Evolutionary conservation across 2,797 vertebrate genomes (phyloP), one percentile per base, ranked within the genome.

Genomic region (Falco biarmicus): DNA sequence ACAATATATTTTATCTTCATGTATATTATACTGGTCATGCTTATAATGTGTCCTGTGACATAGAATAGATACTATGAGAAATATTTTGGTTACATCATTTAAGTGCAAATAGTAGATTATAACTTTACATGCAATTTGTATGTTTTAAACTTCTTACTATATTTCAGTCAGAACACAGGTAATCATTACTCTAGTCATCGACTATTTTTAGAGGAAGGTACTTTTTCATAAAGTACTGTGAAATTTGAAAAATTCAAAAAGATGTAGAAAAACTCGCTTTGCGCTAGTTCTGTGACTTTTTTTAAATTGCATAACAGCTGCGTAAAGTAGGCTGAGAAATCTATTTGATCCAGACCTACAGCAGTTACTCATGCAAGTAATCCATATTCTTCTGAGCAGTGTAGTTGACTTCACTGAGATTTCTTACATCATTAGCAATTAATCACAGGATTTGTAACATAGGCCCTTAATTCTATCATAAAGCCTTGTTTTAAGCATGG

Each of bases 41-140:
- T 95, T 95, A 69, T 81, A 90, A 78, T 71, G 90, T 78, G 64
- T 93, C 95, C 64, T 57, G 71, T 96, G 92, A 93, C 69, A 84
- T 70, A 93, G 8, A 94, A 92, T 83, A 96, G 69, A 91, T 88
- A 81, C n/a, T 96, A 87, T 86, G 89, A 94, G 39, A 93, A 97
- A 81, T 94, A 60, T 95, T 96, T 92, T 93, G 92, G 92, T 96
- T 97, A 95, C 45, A 92, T 93, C 1, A 2, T 86, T 95, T 82
- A 94, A 96, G 94, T 96, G 95, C 95, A 97, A 96, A 84, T 80
- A 95, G 75, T 69, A 83, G 82, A 59, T 85, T 82, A 94, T 94
- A 92, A 56, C 43, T 95, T 95, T 34, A 90, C 96, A 97, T 97
- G 95, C 96, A 97, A 82, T 64, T 89, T 50, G 50, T 95, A 79